Evolutionary conservation across 2,888 invertebrate genomes (phyloP).

Genomic region (Erebia palarica): DNA sequence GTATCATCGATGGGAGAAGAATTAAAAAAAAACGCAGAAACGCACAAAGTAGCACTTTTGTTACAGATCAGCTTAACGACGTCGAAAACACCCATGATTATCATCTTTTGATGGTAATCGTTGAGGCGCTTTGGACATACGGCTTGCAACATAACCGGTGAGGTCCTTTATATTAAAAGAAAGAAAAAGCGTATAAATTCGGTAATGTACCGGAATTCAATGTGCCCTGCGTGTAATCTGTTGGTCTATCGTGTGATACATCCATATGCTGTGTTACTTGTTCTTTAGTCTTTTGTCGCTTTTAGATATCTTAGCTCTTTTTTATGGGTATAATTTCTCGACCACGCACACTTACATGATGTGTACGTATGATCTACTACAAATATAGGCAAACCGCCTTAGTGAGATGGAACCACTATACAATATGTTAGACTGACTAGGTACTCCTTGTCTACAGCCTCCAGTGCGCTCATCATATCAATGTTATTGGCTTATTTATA

Average conservation of each 20-base stretch:
- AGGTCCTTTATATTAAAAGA: conserved; percentile 68
- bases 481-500: too few relatives aligned
- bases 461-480: too few relatives aligned
- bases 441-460: too few relatives aligned
- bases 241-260: conserved; percentile 48
- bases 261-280: conserved; percentile 32
- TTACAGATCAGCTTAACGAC: conserved; percentile 82
- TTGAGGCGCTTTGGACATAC: conserved; percentile 78
- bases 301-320: not conserved
- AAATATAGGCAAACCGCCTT: too few relatives aligned
- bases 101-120: conserved; percentile 82
- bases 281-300: conserved; percentile 7
- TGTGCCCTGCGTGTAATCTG: conserved; percentile 57
- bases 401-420: too few relatives aligned
- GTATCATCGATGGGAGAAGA: conserved; percentile 51
- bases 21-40: conserved; percentile 59
- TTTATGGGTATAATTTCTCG: not conserved
- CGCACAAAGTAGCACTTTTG: conserved; percentile 80
- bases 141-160: conserved; percentile 76
- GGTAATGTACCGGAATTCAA: conserved; percentile 62
- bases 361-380: too few relatives aligned
- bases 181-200: conserved; percentile 29
- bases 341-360: too few relatives aligned
- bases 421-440: not conserved
- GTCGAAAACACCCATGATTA: conserved; percentile 82